phyloP scores from a whole-genome alignment of 1,140 invertebrate species.

The Zaprionus davidi region DNA sequence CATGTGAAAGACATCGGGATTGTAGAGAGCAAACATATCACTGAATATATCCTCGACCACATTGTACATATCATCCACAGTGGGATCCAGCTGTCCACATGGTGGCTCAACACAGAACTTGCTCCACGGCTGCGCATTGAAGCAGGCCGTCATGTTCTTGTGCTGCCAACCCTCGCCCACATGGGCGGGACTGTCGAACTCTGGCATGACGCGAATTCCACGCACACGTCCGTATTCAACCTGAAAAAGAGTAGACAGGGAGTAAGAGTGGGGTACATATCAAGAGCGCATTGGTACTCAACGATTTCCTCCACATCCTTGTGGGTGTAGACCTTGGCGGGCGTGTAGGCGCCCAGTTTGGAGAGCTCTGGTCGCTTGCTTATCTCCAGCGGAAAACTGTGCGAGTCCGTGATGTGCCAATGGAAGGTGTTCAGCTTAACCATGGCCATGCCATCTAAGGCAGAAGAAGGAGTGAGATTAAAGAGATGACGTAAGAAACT shows the following conservation, averaged over 20 bases:
- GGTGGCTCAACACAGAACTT: conserved; percentile 93
- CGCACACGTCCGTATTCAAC: conserved; percentile 88
- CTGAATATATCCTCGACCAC: conserved; percentile 89
- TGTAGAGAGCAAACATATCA: conserved; percentile 87
- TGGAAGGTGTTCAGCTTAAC: conserved; percentile 94
- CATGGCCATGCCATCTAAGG: conserved; percentile 90
- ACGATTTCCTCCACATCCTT: conserved; percentile 87
- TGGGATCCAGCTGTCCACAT: conserved; percentile 93
- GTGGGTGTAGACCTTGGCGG: conserved; percentile 87
- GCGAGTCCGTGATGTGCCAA: conserved; percentile 95
- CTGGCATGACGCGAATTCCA: conserved; percentile 91
- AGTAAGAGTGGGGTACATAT: not conserved
- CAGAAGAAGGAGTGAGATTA: not conserved
- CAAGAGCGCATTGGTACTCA: not conserved
- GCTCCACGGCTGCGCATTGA: conserved; percentile 91
- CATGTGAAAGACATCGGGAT: conserved; percentile 94
- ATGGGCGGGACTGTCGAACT: conserved; percentile 95
- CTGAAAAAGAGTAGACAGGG: too few relatives aligned
- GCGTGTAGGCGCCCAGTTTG: conserved; percentile 89
- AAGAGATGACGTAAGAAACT: not conserved
- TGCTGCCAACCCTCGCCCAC: conserved; percentile 95
- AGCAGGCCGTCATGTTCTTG: conserved; percentile 88
- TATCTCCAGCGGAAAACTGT: conserved; percentile 92
- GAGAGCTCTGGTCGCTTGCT: conserved; percentile 88
- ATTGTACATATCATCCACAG: conserved; percentile 89